phyloP scores from a whole-genome alignment of 2,888 invertebrate species.

The Heliothis peltigera region DNA sequence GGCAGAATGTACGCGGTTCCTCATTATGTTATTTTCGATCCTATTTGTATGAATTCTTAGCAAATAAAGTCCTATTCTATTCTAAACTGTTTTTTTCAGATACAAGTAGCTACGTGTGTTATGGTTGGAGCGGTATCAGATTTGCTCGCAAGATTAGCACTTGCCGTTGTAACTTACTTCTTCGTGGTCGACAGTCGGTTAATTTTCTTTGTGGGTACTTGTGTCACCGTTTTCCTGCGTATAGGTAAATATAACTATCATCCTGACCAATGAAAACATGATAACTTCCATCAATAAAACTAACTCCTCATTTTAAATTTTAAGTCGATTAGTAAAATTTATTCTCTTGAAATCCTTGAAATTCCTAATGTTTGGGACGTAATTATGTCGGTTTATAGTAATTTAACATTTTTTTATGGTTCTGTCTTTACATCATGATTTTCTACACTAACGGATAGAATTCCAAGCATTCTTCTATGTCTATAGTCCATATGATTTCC shows the following conservation, averaged over 20 bases:
- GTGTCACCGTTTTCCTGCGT: slow-evolving; percentile 91
- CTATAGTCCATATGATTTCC: too few species aligned
- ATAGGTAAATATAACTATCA: slow-evolving; percentile 87
- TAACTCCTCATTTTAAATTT: slow-evolving; percentile 3
- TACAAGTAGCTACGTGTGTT: slow-evolving; percentile 92
- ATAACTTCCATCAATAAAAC: background rate
- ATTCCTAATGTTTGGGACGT: background rate
- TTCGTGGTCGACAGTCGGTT: slow-evolving; percentile 91
- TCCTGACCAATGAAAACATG: too few species aligned
- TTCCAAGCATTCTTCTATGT: background rate
- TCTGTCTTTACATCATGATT: slow-evolving; percentile 19
- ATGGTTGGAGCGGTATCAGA: slow-evolving; percentile 93
- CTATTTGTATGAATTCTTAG: too few species aligned
- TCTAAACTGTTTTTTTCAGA: slow-evolving; percentile 71
- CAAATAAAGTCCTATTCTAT: too few species aligned
- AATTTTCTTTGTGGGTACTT: slow-evolving; percentile 91
- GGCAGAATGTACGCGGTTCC: too few species aligned
- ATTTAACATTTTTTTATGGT: slow-evolving; percentile 7
- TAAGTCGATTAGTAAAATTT: slow-evolving; percentile 1
- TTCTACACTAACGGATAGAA: background rate
- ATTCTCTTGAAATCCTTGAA: slow-evolving; percentile 16
- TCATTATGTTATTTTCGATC: too few species aligned
- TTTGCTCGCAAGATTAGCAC: slow-evolving; percentile 90
- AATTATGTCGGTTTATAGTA: slow-evolving; percentile 13
- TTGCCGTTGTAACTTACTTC: slow-evolving; percentile 91